phyloP scores from a whole-genome alignment of 2,888 invertebrate genomes.

The Thera obeliscata region DNA sequence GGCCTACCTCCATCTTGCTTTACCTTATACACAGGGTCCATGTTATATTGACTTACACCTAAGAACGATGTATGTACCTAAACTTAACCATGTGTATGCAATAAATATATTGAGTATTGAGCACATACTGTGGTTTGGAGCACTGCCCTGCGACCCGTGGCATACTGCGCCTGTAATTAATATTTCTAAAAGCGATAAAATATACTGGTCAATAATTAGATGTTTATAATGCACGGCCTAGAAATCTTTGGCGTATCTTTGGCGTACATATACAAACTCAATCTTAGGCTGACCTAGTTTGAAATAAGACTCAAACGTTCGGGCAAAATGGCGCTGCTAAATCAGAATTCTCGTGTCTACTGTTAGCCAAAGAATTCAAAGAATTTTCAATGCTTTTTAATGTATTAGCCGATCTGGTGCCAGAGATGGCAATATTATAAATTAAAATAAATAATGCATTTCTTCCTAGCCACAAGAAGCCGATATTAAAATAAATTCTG shows the following conservation, averaged over 20 bases:
- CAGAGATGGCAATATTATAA: not conserved
- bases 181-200: not conserved
- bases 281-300: slow-evolving; percentile 23
- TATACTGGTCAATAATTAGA: not conserved
- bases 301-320: slow-evolving; percentile 14
- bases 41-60: too few relatives aligned
- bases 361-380: not conserved
- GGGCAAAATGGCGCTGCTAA: not conserved
- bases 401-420: not conserved
- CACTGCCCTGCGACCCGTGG: too few relatives aligned
- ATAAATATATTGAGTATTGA: too few relatives aligned
- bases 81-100: too few relatives aligned
- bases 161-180: too few relatives aligned
- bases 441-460: not conserved
- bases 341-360: not conserved
- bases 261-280: slow-evolving; percentile 21
- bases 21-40: too few relatives aligned
- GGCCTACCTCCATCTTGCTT: too few relatives aligned
- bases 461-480: not conserved
- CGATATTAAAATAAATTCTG: not conserved
- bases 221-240: not conserved
- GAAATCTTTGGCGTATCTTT: slow-evolving; percentile 6
- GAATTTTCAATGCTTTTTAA: too few relatives aligned
- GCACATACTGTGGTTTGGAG: too few relatives aligned
- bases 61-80: too few relatives aligned